phyloP scores from a whole-genome alignment of 1,140 invertebrate genomes.

The Telenomus remus region DNA sequence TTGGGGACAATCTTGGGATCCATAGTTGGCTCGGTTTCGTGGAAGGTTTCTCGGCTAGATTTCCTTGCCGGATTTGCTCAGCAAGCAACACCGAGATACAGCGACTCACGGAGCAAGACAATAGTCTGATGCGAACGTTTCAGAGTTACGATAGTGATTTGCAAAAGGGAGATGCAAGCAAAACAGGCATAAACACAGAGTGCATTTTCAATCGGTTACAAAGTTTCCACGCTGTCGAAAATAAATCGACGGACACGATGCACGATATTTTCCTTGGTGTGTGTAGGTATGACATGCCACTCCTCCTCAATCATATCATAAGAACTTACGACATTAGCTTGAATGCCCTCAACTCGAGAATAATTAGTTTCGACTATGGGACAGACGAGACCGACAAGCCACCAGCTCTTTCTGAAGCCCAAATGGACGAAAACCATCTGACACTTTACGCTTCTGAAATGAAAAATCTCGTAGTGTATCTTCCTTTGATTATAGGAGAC shows the following conservation, averaged over 20 bases:
- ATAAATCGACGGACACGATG: constrained; percentile 36
- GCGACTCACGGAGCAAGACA: background rate
- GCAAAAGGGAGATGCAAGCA: constrained; percentile 7
- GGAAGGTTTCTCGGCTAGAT: constrained; percentile 57
- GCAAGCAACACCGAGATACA: constrained; percentile 21
- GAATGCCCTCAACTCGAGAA: constrained; percentile 5
- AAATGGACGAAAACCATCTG: constrained; percentile 49
- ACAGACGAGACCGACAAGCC: constrained; percentile 54
- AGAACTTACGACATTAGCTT: constrained; percentile 6
- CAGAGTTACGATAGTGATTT: constrained; percentile 24
- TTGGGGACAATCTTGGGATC: constrained; percentile 38
- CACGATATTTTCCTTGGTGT: constrained; percentile 38
- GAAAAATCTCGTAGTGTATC: constrained; percentile 58
- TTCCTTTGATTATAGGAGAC: constrained; percentile 59
- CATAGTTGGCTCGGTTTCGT: constrained; percentile 29
- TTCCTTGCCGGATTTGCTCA: constrained; percentile 54
- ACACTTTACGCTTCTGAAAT: constrained; percentile 60
- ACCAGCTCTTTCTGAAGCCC: constrained; percentile 26
- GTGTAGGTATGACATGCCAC: constrained; percentile 30
- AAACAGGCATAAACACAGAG: constrained; percentile 20
- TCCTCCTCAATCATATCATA: constrained; percentile 41
- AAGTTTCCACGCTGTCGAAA: constrained; percentile 36
- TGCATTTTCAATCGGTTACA: constrained; percentile 28
- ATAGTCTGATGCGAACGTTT: constrained; percentile 5
- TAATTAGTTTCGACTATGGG: constrained; percentile 46